Percentiles rank a stretch among this genome's conserved stretches.
phyloP scores from a whole-genome alignment of 2,797 vertebrate species.

The Peromyscus aztecus region DNA sequence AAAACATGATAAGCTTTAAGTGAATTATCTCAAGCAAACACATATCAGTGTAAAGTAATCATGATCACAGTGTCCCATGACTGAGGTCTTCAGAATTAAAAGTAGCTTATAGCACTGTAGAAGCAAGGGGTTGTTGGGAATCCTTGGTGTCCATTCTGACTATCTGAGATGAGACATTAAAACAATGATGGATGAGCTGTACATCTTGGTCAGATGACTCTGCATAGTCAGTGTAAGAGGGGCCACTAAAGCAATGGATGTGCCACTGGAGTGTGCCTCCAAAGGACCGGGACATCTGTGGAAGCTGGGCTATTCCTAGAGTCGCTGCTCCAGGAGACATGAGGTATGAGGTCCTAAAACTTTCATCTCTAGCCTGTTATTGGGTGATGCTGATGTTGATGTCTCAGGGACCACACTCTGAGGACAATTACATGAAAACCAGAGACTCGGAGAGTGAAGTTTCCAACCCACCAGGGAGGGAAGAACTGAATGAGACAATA shows the following conservation, averaged over 20 bases:
- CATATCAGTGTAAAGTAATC: background rate
- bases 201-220: background rate
- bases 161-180: background rate
- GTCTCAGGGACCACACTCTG: background rate
- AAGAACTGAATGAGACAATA: background rate
- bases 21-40: background rate
- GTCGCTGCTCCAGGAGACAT: background rate
- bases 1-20: background rate
- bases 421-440: background rate
- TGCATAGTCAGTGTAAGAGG: background rate
- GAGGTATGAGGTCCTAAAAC: background rate
- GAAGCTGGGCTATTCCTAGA: too few relatives aligned
- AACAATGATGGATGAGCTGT: too few relatives aligned
- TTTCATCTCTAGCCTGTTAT: background rate
- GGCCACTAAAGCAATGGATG: too few relatives aligned
- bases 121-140: background rate
- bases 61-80: background rate
- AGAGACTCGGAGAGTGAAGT: background rate
- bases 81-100: background rate
- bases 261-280: fast-evolving
- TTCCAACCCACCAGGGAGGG: background rate
- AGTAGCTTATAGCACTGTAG: background rate
- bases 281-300: background rate
- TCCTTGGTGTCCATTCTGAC: background rate
- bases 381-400: background rate